Evolutionary conservation across 2,888 invertebrate genomes (phyloP).

Genomic region (Drosophila robusta): DNA sequence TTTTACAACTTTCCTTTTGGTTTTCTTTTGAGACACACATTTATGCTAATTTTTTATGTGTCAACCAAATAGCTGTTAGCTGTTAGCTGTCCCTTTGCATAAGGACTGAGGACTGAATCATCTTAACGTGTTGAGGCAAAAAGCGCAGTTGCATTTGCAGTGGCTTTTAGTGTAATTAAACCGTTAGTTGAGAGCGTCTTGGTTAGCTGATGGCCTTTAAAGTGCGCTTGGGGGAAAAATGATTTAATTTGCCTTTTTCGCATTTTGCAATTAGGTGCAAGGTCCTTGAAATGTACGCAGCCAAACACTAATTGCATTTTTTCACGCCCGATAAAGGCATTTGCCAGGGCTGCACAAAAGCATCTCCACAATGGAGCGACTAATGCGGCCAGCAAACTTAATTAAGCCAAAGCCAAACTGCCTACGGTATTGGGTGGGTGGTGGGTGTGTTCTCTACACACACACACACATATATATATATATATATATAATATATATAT

Average conservation of each 20-base stretch:
- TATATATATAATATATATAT: not conserved
- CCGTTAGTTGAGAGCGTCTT: constrained; percentile 22
- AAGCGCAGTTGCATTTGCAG: constrained; percentile 47
- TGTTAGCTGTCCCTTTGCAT: constrained; percentile 14
- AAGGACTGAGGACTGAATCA: constrained; percentile 26
- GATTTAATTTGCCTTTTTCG: constrained; percentile 71
- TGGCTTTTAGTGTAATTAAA: constrained; percentile 84
- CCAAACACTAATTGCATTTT: constrained; percentile 78
- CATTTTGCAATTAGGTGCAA: constrained; percentile 73
- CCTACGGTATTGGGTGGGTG: constrained; percentile 45
- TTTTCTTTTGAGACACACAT: constrained; percentile 43
- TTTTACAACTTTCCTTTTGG: constrained; percentile 74
- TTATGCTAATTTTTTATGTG: constrained; percentile 77
- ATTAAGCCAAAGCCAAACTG: constrained; percentile 72
- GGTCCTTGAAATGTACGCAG: constrained; percentile 65
- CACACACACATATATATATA: not conserved
- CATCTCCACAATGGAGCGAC: constrained; percentile 39
- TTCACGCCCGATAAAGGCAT: constrained; percentile 68
- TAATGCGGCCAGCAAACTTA: constrained; percentile 65
- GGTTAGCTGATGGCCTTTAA: constrained; percentile 28
- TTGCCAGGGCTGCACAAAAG: constrained; percentile 50
- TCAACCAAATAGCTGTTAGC: constrained; percentile 42
- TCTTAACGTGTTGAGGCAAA: constrained; percentile 23
- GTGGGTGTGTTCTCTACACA: not conserved
- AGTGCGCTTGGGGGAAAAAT: constrained; percentile 35